Base-by-base conservation (phyloP, 2,888 invertebrate genomes). In the Athalia circularis region DNA sequence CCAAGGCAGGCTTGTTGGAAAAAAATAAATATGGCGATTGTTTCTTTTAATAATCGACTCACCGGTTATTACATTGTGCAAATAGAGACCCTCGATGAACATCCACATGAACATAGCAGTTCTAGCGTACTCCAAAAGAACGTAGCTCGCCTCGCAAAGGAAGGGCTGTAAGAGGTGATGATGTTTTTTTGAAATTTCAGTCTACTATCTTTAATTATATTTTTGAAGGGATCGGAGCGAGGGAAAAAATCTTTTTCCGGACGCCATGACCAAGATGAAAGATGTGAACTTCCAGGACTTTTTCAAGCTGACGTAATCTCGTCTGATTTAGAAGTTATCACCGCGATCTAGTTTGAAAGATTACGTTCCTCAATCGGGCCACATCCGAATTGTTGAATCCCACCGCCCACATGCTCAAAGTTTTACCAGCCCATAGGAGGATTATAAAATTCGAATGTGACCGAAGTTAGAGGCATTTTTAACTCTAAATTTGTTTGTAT, bases 51-150 rank as follows among this genome's bases (percentile, higher is more conserved):
- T 4, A 43, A 0, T 9, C 8, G 9, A 72, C 72, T 92, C 77
- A 93, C 93, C 91, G 13, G 97, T 95, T 59, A 97, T 94, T 89
- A 96, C 94, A 81, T 94, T 95, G 90, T 98, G 96, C 45, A 99
- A 91, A 87, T 97, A 97, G 11, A 97, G 92, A 0, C 98, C 98
- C 89, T 99, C 98, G 76, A 98, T 95, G 85, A 98, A 96, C 97
- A 98, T 98, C 98, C 99, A 99, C 94, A 96, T 95, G 87, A 98
- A 98, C 94, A 97, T 97, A 0, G 96, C 95, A 0, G 97, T 96
- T 81, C 96, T 95, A 0, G 96, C 94, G 88, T 97, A 98, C 88
- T 99, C 99, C 82, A 98, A 90, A 0, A 97, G 89, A 0, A 95
- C 92, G 90, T 96, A 96, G 74, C 94, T 94, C 0, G 93, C 92